Conservation (phyloP, 1,140 invertebrate species). For the Cecropterus lyciades region DNA sequence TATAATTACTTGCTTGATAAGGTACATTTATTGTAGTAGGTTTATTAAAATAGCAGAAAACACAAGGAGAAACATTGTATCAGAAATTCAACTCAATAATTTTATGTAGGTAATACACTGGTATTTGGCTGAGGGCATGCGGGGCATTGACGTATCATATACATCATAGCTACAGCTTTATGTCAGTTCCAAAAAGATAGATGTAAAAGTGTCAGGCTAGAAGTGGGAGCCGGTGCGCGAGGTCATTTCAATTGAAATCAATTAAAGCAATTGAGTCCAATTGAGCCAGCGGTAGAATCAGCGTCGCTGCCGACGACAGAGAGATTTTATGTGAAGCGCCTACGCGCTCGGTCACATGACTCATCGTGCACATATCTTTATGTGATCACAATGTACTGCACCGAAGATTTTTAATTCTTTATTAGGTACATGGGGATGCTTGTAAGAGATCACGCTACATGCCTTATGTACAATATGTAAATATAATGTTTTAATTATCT, state of each 20-base stretch:
- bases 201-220: slow-evolving; percentile 82
- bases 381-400: not conserved
- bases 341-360: slow-evolving; percentile 76
- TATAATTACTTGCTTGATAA: too few relatives aligned
- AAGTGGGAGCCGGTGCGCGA: slow-evolving; percentile 78
- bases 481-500: too few relatives aligned
- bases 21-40: too few relatives aligned
- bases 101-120: too few relatives aligned
- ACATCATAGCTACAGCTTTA: slow-evolving; percentile 67
- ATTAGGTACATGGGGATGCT: not conserved
- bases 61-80: too few relatives aligned
- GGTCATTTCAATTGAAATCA: slow-evolving; percentile 83
- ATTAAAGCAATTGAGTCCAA: slow-evolving; percentile 82
- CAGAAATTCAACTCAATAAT: too few relatives aligned
- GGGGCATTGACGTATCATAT: slow-evolving; percentile 59
- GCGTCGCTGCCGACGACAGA: slow-evolving; percentile 70
- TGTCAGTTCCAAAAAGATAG: slow-evolving; percentile 81
- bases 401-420: not conserved
- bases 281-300: slow-evolving; percentile 80
- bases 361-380: slow-evolving; percentile 39
- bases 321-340: slow-evolving; percentile 81
- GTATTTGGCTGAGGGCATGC: slow-evolving; percentile 14
- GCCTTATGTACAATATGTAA: too few relatives aligned
- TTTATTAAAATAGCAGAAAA: too few relatives aligned
- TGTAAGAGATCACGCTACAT: too few relatives aligned